Percentiles rank a stretch among this genome's conserved stretches.
Evolutionary conservation across 2,113 vertebrate genomes (phyloP).

Genomic region (Ptilonorhynchus violaceus): DNA sequence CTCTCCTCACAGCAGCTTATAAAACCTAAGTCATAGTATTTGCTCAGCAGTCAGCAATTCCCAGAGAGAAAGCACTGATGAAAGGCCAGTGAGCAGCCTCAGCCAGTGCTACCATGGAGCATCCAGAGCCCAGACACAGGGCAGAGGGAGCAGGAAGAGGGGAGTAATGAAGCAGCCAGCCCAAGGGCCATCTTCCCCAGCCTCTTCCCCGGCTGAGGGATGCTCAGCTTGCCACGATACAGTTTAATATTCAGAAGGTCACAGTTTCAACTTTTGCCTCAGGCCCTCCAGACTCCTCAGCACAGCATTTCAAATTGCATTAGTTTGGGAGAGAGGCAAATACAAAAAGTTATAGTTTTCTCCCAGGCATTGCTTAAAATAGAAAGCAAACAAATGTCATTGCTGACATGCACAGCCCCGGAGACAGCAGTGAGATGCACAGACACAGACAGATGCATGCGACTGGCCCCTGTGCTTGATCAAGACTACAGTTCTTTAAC

Average conservation of each 20-base stretch:
- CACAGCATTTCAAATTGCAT: background rate
- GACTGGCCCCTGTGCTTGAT: background rate
- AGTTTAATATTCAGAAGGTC: background rate
- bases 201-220: background rate
- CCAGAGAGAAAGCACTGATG: background rate
- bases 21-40: background rate
- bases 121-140: background rate
- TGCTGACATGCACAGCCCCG: background rate
- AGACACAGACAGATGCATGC: background rate
- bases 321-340: background rate
- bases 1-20: background rate
- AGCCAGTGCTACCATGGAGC: background rate
- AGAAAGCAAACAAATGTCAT: slow-evolving; percentile 7
- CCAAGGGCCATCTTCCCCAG: background rate
- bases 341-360: background rate
- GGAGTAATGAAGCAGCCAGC: background rate
- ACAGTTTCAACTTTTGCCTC: background rate
- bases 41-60: background rate
- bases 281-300: background rate
- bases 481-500: background rate
- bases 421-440: background rate
- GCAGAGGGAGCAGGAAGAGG: background rate
- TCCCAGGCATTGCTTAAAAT: slow-evolving; percentile 2
- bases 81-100: background rate
- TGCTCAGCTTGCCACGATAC: background rate